Percentiles rank a stretch among this genome's conserved stretches.
Conservation (phyloP, 2,888 invertebrate genomes). For the Danaus chrysippus region DNA sequence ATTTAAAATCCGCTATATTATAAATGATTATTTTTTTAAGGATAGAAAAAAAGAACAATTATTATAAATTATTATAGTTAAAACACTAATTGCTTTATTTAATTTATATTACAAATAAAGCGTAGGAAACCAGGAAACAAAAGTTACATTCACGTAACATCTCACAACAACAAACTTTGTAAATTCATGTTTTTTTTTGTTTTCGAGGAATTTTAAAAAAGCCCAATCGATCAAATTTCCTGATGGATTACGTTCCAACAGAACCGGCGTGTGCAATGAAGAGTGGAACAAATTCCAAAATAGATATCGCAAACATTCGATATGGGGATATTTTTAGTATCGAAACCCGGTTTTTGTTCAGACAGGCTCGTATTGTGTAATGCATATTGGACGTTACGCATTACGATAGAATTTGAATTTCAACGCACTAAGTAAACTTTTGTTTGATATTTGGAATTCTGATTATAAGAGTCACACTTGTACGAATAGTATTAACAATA, state of each 20-base stretch:
- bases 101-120: no score
- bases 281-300: conserved; percentile 62
- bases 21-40: no score
- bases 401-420: conserved; percentile 55
- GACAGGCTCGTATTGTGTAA: conserved; percentile 66
- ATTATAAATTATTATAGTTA: no score
- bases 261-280: conserved; percentile 40
- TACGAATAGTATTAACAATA: conserved; percentile 24
- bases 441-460: conserved; percentile 35
- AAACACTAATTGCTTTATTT: no score
- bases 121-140: no score
- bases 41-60: no score
- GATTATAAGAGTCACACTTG: conserved; percentile 23
- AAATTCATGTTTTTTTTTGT: background rate
- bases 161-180: background rate
- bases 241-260: conserved; percentile 25
- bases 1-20: no score
- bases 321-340: conserved; percentile 74
- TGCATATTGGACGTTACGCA: conserved; percentile 62
- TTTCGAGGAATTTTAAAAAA: conserved; percentile 6
- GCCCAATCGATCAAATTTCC: conserved; percentile 17
- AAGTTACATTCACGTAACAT: no score
- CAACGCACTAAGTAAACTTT: conserved; percentile 40
- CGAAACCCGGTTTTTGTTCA: conserved; percentile 73
- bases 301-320: conserved; percentile 77